phyloP scores from a whole-genome alignment of 2,888 invertebrate genomes.

The Ophion obscuratus region DNA sequence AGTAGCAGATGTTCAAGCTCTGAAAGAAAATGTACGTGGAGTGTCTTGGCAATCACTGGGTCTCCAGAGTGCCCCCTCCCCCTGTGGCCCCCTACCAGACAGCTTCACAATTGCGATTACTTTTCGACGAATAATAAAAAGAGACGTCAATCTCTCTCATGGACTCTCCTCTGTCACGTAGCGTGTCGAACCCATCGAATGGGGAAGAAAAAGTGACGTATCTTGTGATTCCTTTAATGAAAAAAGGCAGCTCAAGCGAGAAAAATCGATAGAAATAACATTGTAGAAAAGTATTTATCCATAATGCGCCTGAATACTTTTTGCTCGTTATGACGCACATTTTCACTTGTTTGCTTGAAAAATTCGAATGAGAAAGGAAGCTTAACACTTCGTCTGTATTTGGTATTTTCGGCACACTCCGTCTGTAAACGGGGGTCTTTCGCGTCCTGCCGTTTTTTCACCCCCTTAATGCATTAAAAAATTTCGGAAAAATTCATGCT shows the following conservation, averaged over 20 bases:
- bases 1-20: slow-evolving; percentile 60
- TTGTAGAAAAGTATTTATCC: neutral
- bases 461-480: no score
- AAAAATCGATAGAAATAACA: neutral
- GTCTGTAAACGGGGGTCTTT: no score
- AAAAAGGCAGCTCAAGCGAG: neutral
- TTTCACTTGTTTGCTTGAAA: no score
- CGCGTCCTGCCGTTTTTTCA: no score
- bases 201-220: neutral
- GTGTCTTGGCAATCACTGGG: slow-evolving; percentile 47
- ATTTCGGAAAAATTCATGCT: no score
- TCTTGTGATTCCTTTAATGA: slow-evolving; percentile 11
- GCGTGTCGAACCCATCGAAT: neutral
- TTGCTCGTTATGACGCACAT: no score
- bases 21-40: slow-evolving; percentile 34
- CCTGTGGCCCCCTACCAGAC: slow-evolving; percentile 6
- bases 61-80: slow-evolving; percentile 29
- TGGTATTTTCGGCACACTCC: no score
- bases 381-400: no score
- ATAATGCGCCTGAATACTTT: neutral
- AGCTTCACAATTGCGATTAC: slow-evolving; percentile 49
- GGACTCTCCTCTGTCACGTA: slow-evolving; percentile 17
- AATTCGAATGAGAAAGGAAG: no score
- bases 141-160: slow-evolving; percentile 64
- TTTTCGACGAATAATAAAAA: slow-evolving; percentile 50